Percentiles rank a stretch among this genome's conserved stretches.
Conservation (phyloP, 2,888 invertebrate genomes). For the Thelaira solivaga region DNA sequence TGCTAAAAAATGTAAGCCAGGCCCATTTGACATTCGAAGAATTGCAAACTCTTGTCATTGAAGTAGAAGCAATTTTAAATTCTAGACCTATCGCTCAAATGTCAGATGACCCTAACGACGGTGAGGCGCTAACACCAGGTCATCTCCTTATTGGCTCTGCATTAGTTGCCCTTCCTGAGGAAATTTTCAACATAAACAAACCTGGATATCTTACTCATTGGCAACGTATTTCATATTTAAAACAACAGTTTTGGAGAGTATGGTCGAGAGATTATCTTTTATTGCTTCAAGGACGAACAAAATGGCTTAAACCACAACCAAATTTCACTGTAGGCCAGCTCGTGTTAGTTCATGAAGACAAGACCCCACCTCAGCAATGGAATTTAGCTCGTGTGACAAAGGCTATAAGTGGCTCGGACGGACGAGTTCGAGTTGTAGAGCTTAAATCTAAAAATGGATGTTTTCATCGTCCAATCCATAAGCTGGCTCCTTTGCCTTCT, state of each 20-base stretch:
- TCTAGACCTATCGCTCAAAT: constrained; percentile 53
- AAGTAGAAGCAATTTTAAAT: background rate
- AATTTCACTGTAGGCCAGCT: constrained; percentile 45
- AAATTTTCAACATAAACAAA: constrained; percentile 10
- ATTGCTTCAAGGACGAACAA: constrained; percentile 33
- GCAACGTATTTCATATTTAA: constrained; percentile 44
- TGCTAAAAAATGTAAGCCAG: background rate
- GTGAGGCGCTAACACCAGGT: background rate
- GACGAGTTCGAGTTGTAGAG: constrained; percentile 43
- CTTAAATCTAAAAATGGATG: constrained; percentile 32
- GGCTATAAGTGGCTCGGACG: constrained; percentile 34
- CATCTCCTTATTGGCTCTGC: background rate
- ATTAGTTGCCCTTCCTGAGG: background rate
- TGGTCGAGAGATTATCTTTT: constrained; percentile 47
- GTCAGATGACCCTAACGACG: constrained; percentile 7
- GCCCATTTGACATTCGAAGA: background rate
- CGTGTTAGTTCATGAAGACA: constrained; percentile 58
- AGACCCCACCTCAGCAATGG: constrained; percentile 55
- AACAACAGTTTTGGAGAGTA: constrained; percentile 47
- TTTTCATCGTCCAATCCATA: constrained; percentile 18
- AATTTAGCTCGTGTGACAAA: constrained; percentile 26
- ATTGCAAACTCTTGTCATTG: background rate
- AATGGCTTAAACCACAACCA: constrained; percentile 29
- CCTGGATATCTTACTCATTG: constrained; percentile 29
- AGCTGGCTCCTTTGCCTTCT: constrained; percentile 11